These are phyloP conservation scores for Pollenia angustigena DNA, from an alignment of 2,888 invertebrate species.

Conservation along the genomic window DNA sequence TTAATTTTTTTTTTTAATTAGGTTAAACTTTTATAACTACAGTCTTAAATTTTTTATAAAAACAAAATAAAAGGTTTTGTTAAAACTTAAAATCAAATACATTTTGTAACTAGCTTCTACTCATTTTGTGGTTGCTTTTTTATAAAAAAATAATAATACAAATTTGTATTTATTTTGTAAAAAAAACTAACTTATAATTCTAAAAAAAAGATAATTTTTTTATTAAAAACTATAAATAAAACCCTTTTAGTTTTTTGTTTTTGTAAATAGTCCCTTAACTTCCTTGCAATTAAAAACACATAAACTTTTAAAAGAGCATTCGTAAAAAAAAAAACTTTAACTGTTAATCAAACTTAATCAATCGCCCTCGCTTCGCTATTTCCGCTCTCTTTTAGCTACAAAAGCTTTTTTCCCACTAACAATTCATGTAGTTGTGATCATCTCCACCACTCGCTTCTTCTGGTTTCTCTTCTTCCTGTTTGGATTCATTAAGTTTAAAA, in stretches of 20 bases:
- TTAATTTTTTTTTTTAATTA: not conserved
- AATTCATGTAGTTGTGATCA: conserved; percentile 81
- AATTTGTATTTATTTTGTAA: conserved; percentile 30
- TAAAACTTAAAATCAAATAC: conserved; percentile 18
- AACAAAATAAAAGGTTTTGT: not conserved
- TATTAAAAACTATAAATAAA: conserved; percentile 25
- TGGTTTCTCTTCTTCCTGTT: conserved; percentile 1
- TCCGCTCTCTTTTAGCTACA: not conserved
- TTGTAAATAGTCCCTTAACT: not conserved
- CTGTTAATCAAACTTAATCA: no score
- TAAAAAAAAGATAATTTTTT: conserved; percentile 55
- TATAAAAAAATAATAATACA: conserved; percentile 56
- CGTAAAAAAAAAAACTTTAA: no score
- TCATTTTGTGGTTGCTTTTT: conserved; percentile 76
- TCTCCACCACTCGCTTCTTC: conserved; percentile 21
- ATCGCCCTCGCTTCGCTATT: no score
- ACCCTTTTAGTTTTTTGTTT: conserved; percentile 61
- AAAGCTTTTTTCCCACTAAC: conserved; percentile 71
- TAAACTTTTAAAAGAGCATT: not conserved
- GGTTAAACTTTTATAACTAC: conserved; percentile 29
- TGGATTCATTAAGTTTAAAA: conserved; percentile 14
- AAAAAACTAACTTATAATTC: conserved; percentile 50
- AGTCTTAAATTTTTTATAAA: conserved; percentile 55
- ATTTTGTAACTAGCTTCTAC: conserved; percentile 79
- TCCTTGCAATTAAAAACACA: not conserved